Base-by-base conservation (phyloP, 1,140 invertebrate species). In the Drosophila sulfurigaster region DNA sequence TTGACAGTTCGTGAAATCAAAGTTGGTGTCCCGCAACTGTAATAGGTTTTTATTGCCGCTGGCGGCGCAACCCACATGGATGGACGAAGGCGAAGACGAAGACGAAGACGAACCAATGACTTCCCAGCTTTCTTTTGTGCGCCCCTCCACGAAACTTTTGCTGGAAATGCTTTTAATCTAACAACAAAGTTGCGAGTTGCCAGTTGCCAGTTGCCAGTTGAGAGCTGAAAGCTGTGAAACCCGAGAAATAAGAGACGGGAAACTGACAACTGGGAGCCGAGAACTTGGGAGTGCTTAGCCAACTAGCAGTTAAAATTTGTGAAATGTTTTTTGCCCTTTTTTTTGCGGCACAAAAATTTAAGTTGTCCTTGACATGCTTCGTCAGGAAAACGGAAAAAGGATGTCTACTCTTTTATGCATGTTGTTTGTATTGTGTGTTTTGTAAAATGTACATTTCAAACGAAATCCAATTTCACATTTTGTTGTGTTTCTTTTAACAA, bases 1-100 rank as follows among this genome's bases (percentile, higher is more conserved):
- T 86, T 81, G 82, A 70, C 82, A 86, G 75, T 87, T 86, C 72
- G 79, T 77, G 75, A 87, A 86, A 86, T 87, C 82, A 86, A 86
- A 87, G 82, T 82, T 87, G 79, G 71, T 86, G 79, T 77, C 75
- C 75, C 54, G 35, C 71, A 82, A 71, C 68, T 66, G 78, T 86
- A 86, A 86, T 86, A 70, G 82, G 68, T 76, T 86, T 86, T 86
- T 86, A 81, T 86, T 79, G 82, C 78, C 71, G 76, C 11, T 20
- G 62, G 65, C 66, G 46, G 68, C 30, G 68, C 30, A 59, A 54
- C 35, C 45, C 52, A 65, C 45, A 43, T 46, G 35, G 20, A 25
- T 25, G 20, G 20, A 25, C 20, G 3, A 25, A 25, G 20, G 20
- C 20, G 20, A 25, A 25, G 20, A 25, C 20, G 20, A n/a, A n/a